These are phyloP conservation scores for Podarcis siculus DNA, from an alignment of 2,797 vertebrate genomes.

Conservation along the genomic window DNA sequence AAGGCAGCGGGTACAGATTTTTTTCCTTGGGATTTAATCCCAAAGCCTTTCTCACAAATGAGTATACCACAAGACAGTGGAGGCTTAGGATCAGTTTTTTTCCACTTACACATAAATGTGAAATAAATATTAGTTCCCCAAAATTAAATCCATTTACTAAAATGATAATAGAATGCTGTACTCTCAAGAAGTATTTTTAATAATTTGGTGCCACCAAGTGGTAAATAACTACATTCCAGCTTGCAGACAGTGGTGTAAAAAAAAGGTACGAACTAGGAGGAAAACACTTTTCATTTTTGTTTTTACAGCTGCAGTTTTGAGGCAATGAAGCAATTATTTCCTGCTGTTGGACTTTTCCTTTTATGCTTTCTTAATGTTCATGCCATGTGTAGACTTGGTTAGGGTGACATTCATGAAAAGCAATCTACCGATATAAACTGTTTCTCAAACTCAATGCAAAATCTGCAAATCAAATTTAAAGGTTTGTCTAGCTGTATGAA, in stretches of 20 bases:
- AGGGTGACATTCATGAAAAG: neutral
- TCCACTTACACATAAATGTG: no score
- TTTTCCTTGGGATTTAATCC: no score
- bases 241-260: neutral
- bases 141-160: no score
- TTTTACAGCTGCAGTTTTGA: constrained; percentile 7
- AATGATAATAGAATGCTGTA: neutral
- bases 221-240: neutral
- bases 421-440: neutral
- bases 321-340: constrained; percentile 15
- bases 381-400: neutral
- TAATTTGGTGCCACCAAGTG: constrained; percentile 71
- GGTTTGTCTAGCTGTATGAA: neutral
- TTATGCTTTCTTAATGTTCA: neutral
- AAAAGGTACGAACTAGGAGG: neutral
- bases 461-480: neutral
- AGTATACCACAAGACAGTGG: no score
- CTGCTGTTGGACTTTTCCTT: neutral
- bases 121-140: no score
- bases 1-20: no score
- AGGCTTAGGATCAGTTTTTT: no score
- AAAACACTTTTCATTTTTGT: neutral
- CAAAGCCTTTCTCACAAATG: no score
- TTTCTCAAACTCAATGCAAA: neutral
- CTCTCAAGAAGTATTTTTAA: constrained; percentile 29